These are phyloP conservation scores for Cynocephalus volans DNA, from an alignment of 2,113 vertebrate species.

Conservation along the genomic window DNA sequence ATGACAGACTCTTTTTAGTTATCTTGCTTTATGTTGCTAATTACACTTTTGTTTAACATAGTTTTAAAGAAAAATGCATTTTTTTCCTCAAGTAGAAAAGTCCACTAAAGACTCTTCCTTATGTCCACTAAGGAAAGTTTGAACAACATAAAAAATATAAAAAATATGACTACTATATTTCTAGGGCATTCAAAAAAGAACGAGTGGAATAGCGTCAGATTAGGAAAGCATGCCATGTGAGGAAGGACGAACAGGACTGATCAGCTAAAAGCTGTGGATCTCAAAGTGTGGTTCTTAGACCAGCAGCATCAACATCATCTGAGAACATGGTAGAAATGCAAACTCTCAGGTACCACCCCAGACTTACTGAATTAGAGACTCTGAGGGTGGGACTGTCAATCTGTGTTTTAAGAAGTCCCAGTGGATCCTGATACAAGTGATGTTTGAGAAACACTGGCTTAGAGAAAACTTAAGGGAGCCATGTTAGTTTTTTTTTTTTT, in stretches of 20 bases:
- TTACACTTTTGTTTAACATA: conserved; percentile 32
- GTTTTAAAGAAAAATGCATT: conserved; percentile 8
- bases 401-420: background rate
- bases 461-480: background rate
- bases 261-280: background rate
- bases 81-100: conserved; percentile 5
- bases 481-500: background rate
- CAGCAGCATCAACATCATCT: background rate
- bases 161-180: conserved; percentile 12
- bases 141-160: background rate
- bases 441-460: background rate
- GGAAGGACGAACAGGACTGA: rapidly evolving
- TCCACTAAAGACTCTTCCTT: background rate
- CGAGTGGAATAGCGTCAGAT: background rate
- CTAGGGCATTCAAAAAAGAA: background rate
- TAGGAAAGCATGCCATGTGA: background rate
- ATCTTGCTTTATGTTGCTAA: conserved; percentile 26
- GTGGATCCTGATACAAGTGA: background rate
- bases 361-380: background rate
- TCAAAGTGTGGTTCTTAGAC: background rate
- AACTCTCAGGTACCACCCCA: background rate
- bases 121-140: conserved; percentile 14
- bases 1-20: conserved; percentile 7
- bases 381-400: rapidly evolving
- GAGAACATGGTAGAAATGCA: background rate